Evolutionary conservation across 2,113 vertebrate species (phyloP).

Genomic region (Ctenodactylus gundi): DNA sequence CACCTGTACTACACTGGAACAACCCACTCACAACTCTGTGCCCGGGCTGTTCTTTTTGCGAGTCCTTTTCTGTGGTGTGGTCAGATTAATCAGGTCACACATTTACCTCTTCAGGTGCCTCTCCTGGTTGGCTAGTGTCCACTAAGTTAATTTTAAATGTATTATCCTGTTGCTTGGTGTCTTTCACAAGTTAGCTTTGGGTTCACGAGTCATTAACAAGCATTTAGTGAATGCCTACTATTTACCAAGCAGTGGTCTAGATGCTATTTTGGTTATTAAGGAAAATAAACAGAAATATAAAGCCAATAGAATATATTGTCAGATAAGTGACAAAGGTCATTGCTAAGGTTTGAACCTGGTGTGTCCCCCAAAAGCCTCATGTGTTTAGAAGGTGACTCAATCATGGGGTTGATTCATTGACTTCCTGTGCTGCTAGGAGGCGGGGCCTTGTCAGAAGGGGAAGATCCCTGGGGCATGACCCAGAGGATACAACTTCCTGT

Average conservation of each 20-base stretch:
- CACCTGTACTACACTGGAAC: background rate
- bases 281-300: conserved; percentile 3
- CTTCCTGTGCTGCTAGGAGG: too few species aligned
- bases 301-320: background rate
- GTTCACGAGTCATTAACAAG: background rate
- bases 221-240: background rate
- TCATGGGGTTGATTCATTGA: too few species aligned
- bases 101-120: background rate
- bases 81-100: background rate
- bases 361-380: too few species aligned
- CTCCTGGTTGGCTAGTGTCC: background rate
- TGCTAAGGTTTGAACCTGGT: too few species aligned
- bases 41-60: background rate
- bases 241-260: background rate
- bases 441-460: too few species aligned
- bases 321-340: background rate
- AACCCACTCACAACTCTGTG: background rate
- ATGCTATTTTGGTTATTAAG: background rate
- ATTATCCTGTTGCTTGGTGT: background rate
- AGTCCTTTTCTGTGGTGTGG: background rate
- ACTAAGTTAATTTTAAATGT: background rate
- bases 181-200: background rate
- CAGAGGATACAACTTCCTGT: too few species aligned
- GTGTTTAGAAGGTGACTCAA: too few species aligned
- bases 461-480: too few species aligned